Percentiles rank a stretch among this genome's conserved stretches.
Conservation (phyloP, 2,113 vertebrate species). For the Apodemus speciosus region DNA sequence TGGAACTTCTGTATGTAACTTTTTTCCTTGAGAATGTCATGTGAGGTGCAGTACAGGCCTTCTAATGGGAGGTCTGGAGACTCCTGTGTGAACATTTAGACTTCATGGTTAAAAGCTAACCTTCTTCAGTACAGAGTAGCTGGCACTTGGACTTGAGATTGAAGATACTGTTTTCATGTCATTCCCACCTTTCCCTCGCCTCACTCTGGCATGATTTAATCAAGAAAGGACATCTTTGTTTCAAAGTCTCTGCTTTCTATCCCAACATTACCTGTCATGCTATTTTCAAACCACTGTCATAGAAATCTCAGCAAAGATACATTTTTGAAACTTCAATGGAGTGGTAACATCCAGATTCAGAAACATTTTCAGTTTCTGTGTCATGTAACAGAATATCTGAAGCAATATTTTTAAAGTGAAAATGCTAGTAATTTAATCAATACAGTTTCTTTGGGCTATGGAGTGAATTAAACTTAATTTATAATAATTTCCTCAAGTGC, state of each 20-base stretch:
- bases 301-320: slow-evolving; percentile 17
- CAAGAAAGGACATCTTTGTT: not conserved
- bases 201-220: not conserved
- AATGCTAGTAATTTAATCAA: not conserved
- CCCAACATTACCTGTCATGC: not conserved
- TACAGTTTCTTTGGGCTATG: not conserved
- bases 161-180: not conserved
- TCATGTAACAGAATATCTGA: not conserved
- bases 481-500: slow-evolving; percentile 13
- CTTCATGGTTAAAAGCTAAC: slow-evolving; percentile 32
- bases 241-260: not conserved
- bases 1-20: not conserved
- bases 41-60: not conserved
- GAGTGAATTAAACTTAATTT: slow-evolving; percentile 24
- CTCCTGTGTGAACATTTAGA: slow-evolving; percentile 28
- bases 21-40: not conserved
- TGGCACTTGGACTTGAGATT: slow-evolving; percentile 24
- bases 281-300: slow-evolving; percentile 22
- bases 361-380: slow-evolving; percentile 26
- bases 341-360: not conserved
- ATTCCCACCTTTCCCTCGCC: not conserved
- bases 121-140: slow-evolving; percentile 38
- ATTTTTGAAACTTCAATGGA: not conserved
- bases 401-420: slow-evolving; percentile 45
- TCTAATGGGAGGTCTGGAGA: not conserved